Evolutionary conservation across 2,888 invertebrate species (phyloP).

Genomic region (Dugesia japonica): DNA sequence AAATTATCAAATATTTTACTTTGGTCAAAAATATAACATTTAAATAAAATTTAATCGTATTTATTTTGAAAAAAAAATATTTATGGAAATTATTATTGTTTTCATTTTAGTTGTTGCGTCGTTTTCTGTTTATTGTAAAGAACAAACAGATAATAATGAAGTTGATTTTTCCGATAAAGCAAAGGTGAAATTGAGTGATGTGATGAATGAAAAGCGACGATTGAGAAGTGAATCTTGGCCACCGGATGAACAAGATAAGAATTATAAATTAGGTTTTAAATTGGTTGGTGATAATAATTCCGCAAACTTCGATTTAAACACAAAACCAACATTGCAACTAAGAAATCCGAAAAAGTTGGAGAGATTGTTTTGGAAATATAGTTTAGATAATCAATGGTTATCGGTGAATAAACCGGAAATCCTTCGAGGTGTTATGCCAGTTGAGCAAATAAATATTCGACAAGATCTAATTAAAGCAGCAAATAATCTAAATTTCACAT

Average conservation of each 20-base stretch:
- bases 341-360: conserved; percentile 10
- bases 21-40: too few relatives aligned
- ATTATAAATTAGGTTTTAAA: background rate
- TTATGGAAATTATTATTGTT: background rate
- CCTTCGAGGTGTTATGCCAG: background rate
- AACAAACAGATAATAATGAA: background rate
- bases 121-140: background rate
- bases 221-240: conserved; percentile 12
- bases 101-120: background rate
- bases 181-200: background rate
- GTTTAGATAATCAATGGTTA: background rate
- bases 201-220: background rate
- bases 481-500: background rate
- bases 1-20: too few relatives aligned
- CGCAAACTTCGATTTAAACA: background rate
- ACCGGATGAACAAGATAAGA: background rate
- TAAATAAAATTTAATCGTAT: too few relatives aligned
- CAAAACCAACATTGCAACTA: background rate
- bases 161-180: conserved; percentile 11
- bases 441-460: background rate
- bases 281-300: background rate
- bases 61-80: too few relatives aligned
- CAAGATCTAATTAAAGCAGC: background rate
- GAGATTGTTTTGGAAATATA: background rate
- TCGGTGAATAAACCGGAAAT: background rate